These are phyloP conservation scores for Lucinisca nassula DNA, from an alignment of 2,888 invertebrate species.

Conservation along the genomic window DNA sequence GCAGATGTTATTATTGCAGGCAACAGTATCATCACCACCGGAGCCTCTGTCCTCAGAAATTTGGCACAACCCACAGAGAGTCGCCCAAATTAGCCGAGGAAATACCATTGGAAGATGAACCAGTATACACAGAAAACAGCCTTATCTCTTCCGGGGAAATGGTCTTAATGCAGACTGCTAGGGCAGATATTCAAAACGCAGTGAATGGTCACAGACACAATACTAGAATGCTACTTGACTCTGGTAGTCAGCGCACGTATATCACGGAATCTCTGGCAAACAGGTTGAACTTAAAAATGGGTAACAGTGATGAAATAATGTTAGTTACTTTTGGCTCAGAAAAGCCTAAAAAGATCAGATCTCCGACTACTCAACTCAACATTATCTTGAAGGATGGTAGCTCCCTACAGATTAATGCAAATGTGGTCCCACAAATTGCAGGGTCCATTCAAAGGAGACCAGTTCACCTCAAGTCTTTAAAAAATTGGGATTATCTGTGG, in stretches of 20 bases:
- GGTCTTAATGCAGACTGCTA: conserved; percentile 32
- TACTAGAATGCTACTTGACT: conserved; percentile 24
- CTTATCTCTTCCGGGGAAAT: conserved; percentile 39
- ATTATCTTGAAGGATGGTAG: conserved; percentile 13
- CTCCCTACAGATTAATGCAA: background rate
- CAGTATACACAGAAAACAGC: conserved; percentile 16
- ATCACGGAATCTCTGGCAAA: conserved; percentile 14
- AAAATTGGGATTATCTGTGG: background rate
- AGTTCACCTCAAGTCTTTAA: background rate
- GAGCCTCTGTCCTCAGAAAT: background rate
- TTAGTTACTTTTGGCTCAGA: conserved; percentile 12
- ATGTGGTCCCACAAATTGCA: conserved; percentile 18
- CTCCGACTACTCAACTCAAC: background rate
- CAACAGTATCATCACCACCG: too few species aligned
- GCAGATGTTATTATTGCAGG: too few species aligned
- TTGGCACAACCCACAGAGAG: background rate
- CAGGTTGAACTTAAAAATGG: background rate
- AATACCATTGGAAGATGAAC: background rate
- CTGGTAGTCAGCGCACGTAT: conserved; percentile 37
- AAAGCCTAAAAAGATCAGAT: background rate
- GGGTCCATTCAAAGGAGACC: conserved; percentile 14
- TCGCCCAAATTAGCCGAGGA: background rate
- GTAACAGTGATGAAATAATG: background rate
- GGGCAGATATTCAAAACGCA: conserved; percentile 20
- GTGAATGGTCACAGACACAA: background rate